phyloP scores from a whole-genome alignment of 2,113 vertebrate genomes.

The Pristiophorus japonicus region DNA sequence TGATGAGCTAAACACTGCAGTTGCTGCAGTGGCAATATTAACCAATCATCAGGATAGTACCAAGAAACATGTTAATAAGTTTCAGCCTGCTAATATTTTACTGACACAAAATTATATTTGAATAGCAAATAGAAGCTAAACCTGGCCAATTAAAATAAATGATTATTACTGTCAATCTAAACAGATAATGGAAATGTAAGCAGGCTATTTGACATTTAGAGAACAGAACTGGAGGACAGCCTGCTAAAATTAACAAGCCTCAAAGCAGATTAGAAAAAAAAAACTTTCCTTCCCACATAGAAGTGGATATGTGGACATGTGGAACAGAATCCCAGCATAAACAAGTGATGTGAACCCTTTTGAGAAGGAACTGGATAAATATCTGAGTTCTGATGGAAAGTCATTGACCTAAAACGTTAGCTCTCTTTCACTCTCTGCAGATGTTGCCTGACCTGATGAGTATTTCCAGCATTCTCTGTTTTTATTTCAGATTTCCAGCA shows the following conservation, averaged over 20 bases:
- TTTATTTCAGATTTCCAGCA: background rate
- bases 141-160: conserved; percentile 9
- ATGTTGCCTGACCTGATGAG: background rate
- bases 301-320: background rate
- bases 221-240: background rate
- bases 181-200: conserved; percentile 9
- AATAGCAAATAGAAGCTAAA: background rate
- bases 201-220: background rate
- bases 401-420: background rate
- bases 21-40: background rate
- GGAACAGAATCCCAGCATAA: background rate
- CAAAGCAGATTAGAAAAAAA: background rate
- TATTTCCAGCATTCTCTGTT: background rate
- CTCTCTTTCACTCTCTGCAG: background rate
- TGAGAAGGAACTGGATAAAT: background rate
- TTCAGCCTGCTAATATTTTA: background rate
- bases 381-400: background rate
- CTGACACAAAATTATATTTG: background rate
- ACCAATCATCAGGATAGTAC: background rate
- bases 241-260: background rate
- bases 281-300: too few species aligned
- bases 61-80: background rate
- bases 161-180: background rate
- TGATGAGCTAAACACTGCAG: background rate
- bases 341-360: background rate